These are phyloP conservation scores for Cyanistes caeruleus DNA, from an alignment of 2,113 vertebrate species.

Conservation along the genomic window DNA sequence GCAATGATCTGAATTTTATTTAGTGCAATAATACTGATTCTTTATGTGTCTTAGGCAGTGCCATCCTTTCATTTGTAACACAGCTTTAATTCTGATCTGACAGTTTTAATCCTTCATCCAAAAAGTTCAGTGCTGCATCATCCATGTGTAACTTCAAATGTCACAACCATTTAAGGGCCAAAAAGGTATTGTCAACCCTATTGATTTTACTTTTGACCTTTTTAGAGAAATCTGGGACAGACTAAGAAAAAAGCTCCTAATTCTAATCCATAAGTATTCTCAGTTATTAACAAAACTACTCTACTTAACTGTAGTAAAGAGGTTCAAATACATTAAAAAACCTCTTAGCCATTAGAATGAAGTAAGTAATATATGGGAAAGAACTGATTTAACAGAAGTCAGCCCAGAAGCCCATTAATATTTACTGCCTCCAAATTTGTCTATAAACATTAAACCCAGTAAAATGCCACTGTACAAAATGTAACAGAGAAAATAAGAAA, in stretches of 20 bases:
- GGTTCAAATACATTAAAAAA: not conserved
- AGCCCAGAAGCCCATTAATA: not conserved
- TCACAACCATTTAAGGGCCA: not conserved
- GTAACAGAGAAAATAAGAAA: not conserved
- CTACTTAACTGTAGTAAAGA: not conserved
- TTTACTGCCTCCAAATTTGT: not conserved
- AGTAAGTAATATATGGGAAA: not conserved
- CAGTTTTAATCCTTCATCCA: not conserved
- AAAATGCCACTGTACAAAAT: not conserved
- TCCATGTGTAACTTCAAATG: not conserved
- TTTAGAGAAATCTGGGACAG: not conserved
- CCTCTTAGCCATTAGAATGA: not conserved
- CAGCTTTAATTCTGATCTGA: not conserved
- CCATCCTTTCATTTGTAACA: not conserved
- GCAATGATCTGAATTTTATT: not conserved
- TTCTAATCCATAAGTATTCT: not conserved
- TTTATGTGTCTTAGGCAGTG: not conserved
- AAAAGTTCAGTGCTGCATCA: not conserved
- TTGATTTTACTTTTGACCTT: not conserved
- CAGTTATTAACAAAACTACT: not conserved
- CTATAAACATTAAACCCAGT: not conserved
- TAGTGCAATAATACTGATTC: not conserved
- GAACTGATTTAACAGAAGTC: not conserved
- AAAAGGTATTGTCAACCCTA: not conserved
- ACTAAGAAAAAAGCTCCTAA: not conserved